Base-by-base conservation (phyloP, 1,140 invertebrate genomes). In the Drepana arcuata region DNA sequence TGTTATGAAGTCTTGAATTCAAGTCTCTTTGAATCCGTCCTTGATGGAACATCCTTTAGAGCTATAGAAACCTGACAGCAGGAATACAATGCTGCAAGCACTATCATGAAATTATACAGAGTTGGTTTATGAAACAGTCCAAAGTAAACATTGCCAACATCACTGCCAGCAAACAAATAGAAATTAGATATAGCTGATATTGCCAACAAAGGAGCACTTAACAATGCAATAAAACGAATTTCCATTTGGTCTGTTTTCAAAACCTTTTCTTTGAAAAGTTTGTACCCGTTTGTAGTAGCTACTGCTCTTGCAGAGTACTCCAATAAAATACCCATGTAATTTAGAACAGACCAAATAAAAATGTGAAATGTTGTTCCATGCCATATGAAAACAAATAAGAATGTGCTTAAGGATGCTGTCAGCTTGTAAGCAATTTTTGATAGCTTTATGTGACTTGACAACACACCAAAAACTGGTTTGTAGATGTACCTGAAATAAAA, bases 371-470 rank as follows among this genome's bases (percentile, higher is more conserved):
- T 86, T 11, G 90, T 87, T 9, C 95, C 95, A 74, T 98, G 96
- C 96, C 95, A 98, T 24, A 95, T 62, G 60, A 91, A 95, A 1
- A 98, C 90, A 80, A 96, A 97, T 10, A 82, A 52, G 71, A 97
- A 98, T 47, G 92, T 95, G 1, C 90, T 47, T 10, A 93, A 87
- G 10, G 93, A 94, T 9, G 92, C 91, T 13, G 90, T 52, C 0
- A 94, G 56, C 72, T 92, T 92, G 38, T 84, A 79, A 1, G 67
- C 28, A 13, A 85, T 52, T 2, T 84, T 83, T n/a, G 74, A 68
- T 29, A 79, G 51, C 31, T 77, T 84, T 13, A 54, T 42, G 48
- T 79, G 41, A 30, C 50, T 51, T 27, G 54, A 50, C 28, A 74
- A 47, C 16, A 32, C 38, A 35, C 37, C 65, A 66, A 88, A 84